These are phyloP conservation scores for Hydraecia micacea DNA, from an alignment of 2,888 invertebrate genomes.

Conservation along the genomic window DNA sequence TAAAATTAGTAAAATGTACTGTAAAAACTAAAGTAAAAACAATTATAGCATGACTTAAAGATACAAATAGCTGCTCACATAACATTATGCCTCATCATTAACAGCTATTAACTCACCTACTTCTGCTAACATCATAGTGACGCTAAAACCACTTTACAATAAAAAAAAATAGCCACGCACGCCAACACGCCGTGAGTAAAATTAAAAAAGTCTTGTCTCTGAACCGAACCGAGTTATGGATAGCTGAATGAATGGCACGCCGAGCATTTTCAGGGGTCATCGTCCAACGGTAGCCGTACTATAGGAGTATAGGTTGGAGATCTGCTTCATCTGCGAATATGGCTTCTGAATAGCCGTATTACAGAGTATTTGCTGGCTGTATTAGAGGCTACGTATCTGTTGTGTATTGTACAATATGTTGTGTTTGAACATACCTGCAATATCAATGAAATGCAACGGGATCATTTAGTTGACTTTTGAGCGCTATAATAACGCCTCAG, in stretches of 20 bases:
- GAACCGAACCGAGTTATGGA: slow-evolving; percentile 22
- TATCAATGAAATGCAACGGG: not conserved
- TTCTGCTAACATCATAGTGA: not conserved
- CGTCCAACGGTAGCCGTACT: slow-evolving; percentile 18
- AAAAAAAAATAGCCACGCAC: too few relatives aligned
- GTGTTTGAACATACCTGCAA: not conserved
- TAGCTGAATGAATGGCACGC: slow-evolving; percentile 32
- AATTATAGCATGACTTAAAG: not conserved
- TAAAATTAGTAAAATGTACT: not conserved
- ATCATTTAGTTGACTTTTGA: not conserved
- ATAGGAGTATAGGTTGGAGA: slow-evolving; percentile 5
- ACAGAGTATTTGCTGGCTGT: not conserved
- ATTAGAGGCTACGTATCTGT: not conserved
- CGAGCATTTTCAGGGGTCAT: slow-evolving; percentile 44
- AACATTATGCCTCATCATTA: not conserved
- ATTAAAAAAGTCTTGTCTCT: slow-evolving; percentile 17
- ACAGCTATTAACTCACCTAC: not conserved
- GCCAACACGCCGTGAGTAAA: not conserved
- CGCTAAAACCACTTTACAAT: not conserved
- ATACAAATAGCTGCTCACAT: too few relatives aligned
- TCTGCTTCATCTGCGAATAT: slow-evolving; percentile 34
- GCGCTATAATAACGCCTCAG: not conserved
- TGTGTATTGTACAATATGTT: not conserved
- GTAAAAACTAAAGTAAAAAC: not conserved
- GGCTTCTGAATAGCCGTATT: slow-evolving; percentile 25